phyloP scores from a whole-genome alignment of 1,140 invertebrate species.

The Amphibalanus amphitrite region DNA sequence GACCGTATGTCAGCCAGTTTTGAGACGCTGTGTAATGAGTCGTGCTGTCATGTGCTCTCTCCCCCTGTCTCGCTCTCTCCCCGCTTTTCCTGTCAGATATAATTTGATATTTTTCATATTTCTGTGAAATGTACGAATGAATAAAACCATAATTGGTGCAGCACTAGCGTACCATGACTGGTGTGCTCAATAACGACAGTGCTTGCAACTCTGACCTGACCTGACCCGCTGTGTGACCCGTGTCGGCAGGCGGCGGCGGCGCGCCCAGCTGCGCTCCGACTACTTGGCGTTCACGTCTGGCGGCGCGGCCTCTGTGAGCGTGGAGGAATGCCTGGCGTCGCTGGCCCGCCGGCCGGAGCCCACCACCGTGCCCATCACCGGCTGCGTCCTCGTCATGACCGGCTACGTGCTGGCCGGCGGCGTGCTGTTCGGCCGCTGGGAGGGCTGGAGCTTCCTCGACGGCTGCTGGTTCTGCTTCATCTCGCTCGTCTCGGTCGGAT shows the following conservation, averaged over 20 bases:
- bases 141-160: too few species aligned
- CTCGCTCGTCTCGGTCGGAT: conserved; percentile 78
- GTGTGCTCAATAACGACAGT: too few species aligned
- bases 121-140: too few species aligned
- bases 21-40: too few species aligned
- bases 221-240: too few species aligned
- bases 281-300: background rate
- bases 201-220: too few species aligned
- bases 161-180: too few species aligned
- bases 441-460: conserved; percentile 70
- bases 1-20: too few species aligned
- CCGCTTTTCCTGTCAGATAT: too few species aligned
- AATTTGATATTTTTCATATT: too few species aligned
- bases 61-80: too few species aligned
- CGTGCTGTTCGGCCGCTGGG: conserved; percentile 63
- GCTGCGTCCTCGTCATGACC: conserved; percentile 70
- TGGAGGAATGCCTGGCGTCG: background rate
- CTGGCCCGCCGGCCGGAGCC: background rate
- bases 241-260: background rate
- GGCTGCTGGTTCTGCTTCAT: conserved; percentile 88
- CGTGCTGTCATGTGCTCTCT: too few species aligned
- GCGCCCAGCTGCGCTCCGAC: background rate
- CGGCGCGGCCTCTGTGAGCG: background rate
- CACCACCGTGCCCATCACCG: conserved; percentile 56
- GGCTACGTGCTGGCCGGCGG: conserved; percentile 73